phyloP scores from a whole-genome alignment of 1,140 invertebrate species.

The Drosophila pruinosa region DNA sequence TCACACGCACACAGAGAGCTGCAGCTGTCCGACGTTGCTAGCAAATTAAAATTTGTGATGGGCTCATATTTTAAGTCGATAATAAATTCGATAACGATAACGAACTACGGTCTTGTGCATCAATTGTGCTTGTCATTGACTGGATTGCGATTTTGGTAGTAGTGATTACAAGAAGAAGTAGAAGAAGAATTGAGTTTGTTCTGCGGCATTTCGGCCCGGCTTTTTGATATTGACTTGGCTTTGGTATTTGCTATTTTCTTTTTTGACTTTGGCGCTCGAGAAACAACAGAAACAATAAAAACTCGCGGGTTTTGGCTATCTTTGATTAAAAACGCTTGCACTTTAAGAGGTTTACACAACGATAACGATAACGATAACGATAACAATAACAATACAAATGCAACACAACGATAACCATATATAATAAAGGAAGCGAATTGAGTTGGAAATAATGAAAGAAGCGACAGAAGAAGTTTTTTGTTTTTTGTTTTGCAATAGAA shows the following conservation, averaged over 20 bases:
- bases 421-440: conserved; percentile 18
- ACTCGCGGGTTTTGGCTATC: conserved; percentile 52
- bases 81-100: conserved; percentile 5
- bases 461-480: conserved; percentile 34
- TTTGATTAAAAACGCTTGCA: conserved; percentile 83
- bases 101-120: conserved; percentile 23
- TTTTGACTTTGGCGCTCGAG: conserved; percentile 31
- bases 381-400: conserved; percentile 19
- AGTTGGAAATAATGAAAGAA: conserved; percentile 29
- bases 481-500: conserved; percentile 58
- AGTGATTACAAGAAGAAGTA: not conserved
- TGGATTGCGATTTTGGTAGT: not conserved
- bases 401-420: conserved; percentile 24
- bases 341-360: conserved; percentile 52
- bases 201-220: conserved; percentile 1
- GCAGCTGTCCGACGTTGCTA: conserved; percentile 43
- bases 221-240: conserved; percentile 11
- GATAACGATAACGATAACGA: conserved; percentile 22
- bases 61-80: conserved; percentile 60
- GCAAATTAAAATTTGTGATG: conserved; percentile 82
- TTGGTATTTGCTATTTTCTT: too few species aligned
- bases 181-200: conserved; percentile 3
- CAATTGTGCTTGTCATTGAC: conserved; percentile 29
- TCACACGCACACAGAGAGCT: conserved; percentile 9
- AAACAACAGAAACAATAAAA: conserved; percentile 54